A percentile compares a stretch with the other conserved stretches of the same genome.
phyloP scores from a whole-genome alignment of 2,113 vertebrate genomes.

The Lucifuga dentata region DNA sequence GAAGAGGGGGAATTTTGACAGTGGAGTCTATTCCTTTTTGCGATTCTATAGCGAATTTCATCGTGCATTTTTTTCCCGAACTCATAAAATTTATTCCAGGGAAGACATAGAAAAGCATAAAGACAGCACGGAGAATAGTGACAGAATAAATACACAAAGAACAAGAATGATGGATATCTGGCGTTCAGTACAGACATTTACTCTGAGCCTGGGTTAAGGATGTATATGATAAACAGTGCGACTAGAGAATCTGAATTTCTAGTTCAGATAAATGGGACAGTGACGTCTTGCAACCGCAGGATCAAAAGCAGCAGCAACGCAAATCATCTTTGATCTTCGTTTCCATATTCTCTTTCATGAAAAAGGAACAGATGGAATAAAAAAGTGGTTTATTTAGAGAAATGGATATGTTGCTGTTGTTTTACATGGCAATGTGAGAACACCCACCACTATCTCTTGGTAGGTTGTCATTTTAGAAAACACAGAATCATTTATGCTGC shows the following conservation, averaged over 20 bases:
- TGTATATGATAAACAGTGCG: conserved; percentile 20
- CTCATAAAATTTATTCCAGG: too few species aligned
- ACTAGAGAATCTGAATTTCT: conserved; percentile 13
- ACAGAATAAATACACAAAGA: conserved; percentile 5
- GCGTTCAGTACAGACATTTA: conserved; percentile 17
- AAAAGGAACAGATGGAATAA: background rate
- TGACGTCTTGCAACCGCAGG: conserved; percentile 12
- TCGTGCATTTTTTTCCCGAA: too few species aligned
- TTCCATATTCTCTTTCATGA: conserved; percentile 33
- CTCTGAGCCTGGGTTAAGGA: conserved; percentile 37
- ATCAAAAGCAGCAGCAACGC: conserved; percentile 41
- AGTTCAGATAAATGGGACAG: conserved; percentile 2
- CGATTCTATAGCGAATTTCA: too few species aligned
- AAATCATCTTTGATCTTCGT: conserved; percentile 26
- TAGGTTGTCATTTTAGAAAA: too few species aligned
- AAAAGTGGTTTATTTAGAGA: conserved; percentile 27
- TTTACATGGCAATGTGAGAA: conserved; percentile 3
- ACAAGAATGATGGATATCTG: conserved; percentile 25
- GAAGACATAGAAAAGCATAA: too few species aligned
- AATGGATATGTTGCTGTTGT: conserved; percentile 9
- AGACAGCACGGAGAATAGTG: background rate
- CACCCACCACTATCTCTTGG: too few species aligned
- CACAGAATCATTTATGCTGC: too few species aligned
- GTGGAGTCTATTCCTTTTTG: too few species aligned
- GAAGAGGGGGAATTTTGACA: conserved; percentile 42